Evolutionary conservation across 1,140 invertebrate genomes (phyloP).

Genomic region (Trissolcus basalis): DNA sequence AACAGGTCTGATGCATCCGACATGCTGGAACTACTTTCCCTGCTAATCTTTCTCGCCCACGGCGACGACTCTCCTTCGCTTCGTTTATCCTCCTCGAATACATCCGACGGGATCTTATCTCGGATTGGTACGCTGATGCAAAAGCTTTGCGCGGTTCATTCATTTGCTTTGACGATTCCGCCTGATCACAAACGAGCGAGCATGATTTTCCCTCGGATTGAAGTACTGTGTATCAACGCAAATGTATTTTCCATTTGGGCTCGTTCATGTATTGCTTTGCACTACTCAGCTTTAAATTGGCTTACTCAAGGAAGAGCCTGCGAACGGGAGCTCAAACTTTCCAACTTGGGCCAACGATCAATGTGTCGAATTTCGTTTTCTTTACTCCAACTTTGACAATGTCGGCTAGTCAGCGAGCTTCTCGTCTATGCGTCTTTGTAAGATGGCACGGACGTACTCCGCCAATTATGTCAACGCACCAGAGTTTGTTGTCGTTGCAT

Average conservation of each 20-base stretch:
- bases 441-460: conserved; percentile 31
- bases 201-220: conserved; percentile 48
- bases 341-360: conserved; percentile 50
- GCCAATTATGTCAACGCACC: conserved; percentile 36
- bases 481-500: conserved; percentile 9
- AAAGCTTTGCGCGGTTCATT: conserved; percentile 52
- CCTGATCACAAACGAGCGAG: conserved; percentile 38
- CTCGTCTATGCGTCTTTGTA: conserved; percentile 22
- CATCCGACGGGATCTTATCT: conserved; percentile 7
- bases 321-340: conserved; percentile 35
- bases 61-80: not conserved
- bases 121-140: conserved; percentile 32
- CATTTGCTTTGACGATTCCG: conserved; percentile 53
- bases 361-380: conserved; percentile 56
- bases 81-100: conserved; percentile 5
- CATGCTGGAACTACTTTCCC: not conserved
- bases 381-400: conserved; percentile 47
- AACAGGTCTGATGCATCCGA: conserved; percentile 1
- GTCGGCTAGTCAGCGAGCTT: not conserved
- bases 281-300: conserved; percentile 55
- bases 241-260: conserved; percentile 45
- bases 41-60: conserved; percentile 18
- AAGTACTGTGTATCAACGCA: conserved; percentile 32
- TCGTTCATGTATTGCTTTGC: conserved; percentile 53
- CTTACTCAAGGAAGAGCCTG: conserved; percentile 45